Percentiles rank a stretch among this genome's conserved stretches.
Evolutionary conservation across 1,140 invertebrate genomes (phyloP).

Genomic region (Parapsyche elsis): DNA sequence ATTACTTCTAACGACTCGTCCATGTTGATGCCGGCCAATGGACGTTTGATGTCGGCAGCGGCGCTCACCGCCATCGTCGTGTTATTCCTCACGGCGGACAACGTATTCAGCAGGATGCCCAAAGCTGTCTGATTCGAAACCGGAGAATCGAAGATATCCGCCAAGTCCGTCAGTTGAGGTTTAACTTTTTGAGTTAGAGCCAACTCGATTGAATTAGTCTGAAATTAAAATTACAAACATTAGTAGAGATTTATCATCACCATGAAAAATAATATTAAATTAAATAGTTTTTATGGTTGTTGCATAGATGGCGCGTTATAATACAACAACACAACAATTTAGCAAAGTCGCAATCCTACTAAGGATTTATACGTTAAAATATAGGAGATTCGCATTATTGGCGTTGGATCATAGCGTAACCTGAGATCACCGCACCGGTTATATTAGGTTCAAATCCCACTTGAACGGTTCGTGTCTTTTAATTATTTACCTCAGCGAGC

Average conservation of each 20-base stretch:
- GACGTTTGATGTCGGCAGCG: slow-evolving; percentile 78
- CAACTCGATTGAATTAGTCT: slow-evolving; percentile 70
- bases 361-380: too few relatives aligned
- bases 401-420: too few relatives aligned
- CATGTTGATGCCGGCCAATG: slow-evolving; percentile 75
- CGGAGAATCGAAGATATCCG: slow-evolving; percentile 79
- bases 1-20: slow-evolving; percentile 72
- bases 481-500: too few relatives aligned
- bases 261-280: too few relatives aligned
- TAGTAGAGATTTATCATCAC: too few relatives aligned
- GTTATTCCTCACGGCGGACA: slow-evolving; percentile 77
- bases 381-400: too few relatives aligned
- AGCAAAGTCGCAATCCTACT: too few relatives aligned
- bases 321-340: too few relatives aligned
- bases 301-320: too few relatives aligned
- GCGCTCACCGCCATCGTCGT: slow-evolving; percentile 76
- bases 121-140: slow-evolving; percentile 80
- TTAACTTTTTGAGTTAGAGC: slow-evolving; percentile 76
- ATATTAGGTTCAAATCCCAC: too few relatives aligned
- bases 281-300: neutral
- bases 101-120: slow-evolving; percentile 72
- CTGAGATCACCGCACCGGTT: too few relatives aligned
- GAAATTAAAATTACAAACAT: slow-evolving; percentile 7
- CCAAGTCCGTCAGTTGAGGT: slow-evolving; percentile 74
- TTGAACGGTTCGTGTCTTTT: too few relatives aligned